phyloP scores from a whole-genome alignment of 2,888 invertebrate genomes.

The Hermodice carunculata region DNA sequence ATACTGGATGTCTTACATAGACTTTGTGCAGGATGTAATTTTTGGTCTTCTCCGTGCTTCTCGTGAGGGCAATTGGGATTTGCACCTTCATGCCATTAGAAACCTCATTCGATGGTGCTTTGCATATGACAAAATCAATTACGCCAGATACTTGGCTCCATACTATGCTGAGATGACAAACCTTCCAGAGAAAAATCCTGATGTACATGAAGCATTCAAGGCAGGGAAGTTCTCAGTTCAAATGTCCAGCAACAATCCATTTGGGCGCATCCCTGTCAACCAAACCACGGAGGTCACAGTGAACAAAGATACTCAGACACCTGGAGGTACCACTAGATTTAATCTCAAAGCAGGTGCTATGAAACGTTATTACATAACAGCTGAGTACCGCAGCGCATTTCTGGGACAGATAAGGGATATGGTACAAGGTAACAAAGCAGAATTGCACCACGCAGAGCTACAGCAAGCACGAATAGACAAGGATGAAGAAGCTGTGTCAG shows the following conservation, averaged over 20 bases:
- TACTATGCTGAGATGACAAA: constrained; percentile 38
- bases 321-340: constrained; percentile 17
- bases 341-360: constrained; percentile 16
- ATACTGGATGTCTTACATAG: constrained; percentile 19
- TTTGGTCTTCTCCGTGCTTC: constrained; percentile 20
- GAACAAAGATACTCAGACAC: constrained; percentile 27
- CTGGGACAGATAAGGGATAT: constrained; percentile 16
- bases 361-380: constrained; percentile 23
- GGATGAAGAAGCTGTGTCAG: constrained; percentile 29
- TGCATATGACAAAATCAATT: constrained; percentile 22
- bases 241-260: constrained; percentile 29
- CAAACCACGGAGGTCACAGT: constrained; percentile 26
- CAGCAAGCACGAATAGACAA: constrained; percentile 20
- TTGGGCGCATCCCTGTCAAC: constrained; percentile 41
- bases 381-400: constrained; percentile 21
- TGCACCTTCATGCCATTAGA: constrained; percentile 12
- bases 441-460: constrained; percentile 8
- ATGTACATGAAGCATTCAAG: constrained; percentile 16
- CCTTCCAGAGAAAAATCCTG: constrained; percentile 25
- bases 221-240: constrained; percentile 37
- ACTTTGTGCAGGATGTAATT: constrained; percentile 18
- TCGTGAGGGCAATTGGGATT: constrained; percentile 18
- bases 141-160: constrained; percentile 26
- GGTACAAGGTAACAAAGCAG: background rate
- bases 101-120: constrained; percentile 23